Evolutionary conservation across 1,140 invertebrate species (phyloP), one percentile per base, ranked within the genome.

Genomic region (Camponotus floridanus): DNA sequence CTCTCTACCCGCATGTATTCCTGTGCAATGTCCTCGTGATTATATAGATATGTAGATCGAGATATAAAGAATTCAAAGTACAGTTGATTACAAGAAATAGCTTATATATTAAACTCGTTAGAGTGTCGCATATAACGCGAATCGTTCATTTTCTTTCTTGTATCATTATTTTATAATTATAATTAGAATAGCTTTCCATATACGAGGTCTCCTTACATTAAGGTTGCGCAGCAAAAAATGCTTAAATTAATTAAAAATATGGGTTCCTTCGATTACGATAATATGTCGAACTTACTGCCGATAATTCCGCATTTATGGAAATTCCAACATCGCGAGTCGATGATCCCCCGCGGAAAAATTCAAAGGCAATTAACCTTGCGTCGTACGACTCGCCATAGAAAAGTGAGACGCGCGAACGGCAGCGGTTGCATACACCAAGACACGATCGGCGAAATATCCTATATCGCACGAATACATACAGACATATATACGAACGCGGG

Each of bases 231-330:
- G 7, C 26, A 26, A 26, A 26, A n/a, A 33, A 45, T 59, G 21
- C n/a, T 70, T 61, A 59, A 33, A 48, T 83, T 61, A 73, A 83
- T 61, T 62, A 83, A 31, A 45, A n/a, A 31, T 33, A 48, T 33
- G 48, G 31, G 55, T 45, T 21, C 26, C 39, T 57, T 61, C 42
- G 68, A 74, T 83, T 61, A 73, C 79, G 18, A 73, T 13, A 83
- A 74, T 73, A 73, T 31, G 45, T 61, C 79, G 39, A 74, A 74
- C n/a, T 18, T 59, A 48, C 55, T 8, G 39, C 26, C 68, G 55
- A 74, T 83, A 83, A 83, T 83, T 73, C 68, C 79, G 68, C 68
- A 33, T 74, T 73, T 55, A 39, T 73, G 79, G 68, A 83, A 83
- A 83, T 73, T 26, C 64, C 61, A 36, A 64, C 45, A 39, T 36